Conservation (phyloP, 2,888 invertebrate species). For the Lochmaea capreae region DNA sequence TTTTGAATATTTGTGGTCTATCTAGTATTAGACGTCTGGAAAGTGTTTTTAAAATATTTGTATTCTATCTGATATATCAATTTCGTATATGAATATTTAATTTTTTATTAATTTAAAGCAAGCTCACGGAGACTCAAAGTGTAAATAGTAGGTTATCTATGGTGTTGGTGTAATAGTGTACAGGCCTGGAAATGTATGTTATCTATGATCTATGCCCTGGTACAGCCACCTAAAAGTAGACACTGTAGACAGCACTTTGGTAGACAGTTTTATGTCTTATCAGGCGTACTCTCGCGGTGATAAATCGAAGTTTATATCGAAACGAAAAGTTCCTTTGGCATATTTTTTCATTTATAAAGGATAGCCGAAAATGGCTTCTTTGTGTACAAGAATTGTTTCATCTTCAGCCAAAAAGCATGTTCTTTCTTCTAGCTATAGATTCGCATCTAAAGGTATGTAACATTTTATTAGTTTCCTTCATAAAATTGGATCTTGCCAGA, state of each 20-base stretch:
- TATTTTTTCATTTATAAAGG: constrained; percentile 34
- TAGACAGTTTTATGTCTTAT: no score
- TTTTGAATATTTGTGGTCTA: no score
- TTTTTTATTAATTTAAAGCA: no score
- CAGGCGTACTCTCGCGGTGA: constrained; percentile 11
- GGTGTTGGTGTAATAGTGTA: no score
- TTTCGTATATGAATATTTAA: no score
- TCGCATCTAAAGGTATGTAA: constrained; percentile 74
- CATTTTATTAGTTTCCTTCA: constrained; percentile 42
- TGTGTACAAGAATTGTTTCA: constrained; percentile 78
- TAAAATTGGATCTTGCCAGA: constrained; percentile 63
- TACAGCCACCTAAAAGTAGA: neutral
- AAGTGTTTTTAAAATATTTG: no score
- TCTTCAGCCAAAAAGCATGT: constrained; percentile 75
- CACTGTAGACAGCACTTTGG: neutral
- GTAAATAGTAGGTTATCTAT: no score
- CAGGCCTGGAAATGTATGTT: no score
- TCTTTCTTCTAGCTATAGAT: constrained; percentile 72
- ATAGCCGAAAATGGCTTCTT: constrained; percentile 76
- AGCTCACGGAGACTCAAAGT: no score
- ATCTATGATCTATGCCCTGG: no score
- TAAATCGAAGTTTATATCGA: constrained; percentile 14
- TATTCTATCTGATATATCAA: no score
- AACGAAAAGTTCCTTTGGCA: constrained; percentile 15
- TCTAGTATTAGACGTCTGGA: no score